Evolutionary conservation across 2,888 invertebrate species (phyloP).

Genomic region (Mesodorylaimus sp.): DNA sequence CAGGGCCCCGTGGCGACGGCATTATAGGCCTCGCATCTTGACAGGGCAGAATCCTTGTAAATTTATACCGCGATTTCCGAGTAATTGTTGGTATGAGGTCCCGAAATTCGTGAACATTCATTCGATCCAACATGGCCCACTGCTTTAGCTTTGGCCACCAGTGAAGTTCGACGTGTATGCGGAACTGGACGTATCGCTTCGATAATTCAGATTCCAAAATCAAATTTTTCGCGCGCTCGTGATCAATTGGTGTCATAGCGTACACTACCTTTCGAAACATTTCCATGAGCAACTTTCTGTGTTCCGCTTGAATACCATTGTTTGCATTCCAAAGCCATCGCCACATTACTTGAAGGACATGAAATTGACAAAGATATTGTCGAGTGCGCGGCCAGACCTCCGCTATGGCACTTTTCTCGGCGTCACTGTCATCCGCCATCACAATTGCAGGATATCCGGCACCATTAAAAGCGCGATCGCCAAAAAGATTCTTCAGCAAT

Average conservation of each 20-base stretch:
- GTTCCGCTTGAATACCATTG: neutral
- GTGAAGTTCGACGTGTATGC: too few species aligned
- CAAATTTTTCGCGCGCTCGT: neutral
- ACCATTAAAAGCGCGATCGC: too few species aligned
- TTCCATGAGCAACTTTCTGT: neutral
- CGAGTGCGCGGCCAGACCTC: too few species aligned
- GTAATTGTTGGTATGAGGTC: constrained; percentile 2
- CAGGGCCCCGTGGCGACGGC: neutral
- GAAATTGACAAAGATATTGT: neutral
- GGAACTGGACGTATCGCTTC: too few species aligned
- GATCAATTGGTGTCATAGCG: neutral
- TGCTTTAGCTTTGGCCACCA: too few species aligned
- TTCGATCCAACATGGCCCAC: too few species aligned
- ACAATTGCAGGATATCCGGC: too few species aligned
- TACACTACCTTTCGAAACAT: neutral
- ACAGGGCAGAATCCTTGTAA: neutral
- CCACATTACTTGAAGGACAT: neutral
- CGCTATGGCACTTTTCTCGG: too few species aligned
- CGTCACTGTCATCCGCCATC: too few species aligned
- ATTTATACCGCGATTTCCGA: neutral
- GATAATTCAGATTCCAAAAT: too few species aligned
- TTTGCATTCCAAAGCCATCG: neutral
- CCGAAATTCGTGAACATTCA: too few species aligned
- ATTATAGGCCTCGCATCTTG: neutral
- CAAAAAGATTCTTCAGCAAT: too few species aligned